Conservation (phyloP, 2,113 vertebrate genomes). For the Stigmatopora argus region DNA sequence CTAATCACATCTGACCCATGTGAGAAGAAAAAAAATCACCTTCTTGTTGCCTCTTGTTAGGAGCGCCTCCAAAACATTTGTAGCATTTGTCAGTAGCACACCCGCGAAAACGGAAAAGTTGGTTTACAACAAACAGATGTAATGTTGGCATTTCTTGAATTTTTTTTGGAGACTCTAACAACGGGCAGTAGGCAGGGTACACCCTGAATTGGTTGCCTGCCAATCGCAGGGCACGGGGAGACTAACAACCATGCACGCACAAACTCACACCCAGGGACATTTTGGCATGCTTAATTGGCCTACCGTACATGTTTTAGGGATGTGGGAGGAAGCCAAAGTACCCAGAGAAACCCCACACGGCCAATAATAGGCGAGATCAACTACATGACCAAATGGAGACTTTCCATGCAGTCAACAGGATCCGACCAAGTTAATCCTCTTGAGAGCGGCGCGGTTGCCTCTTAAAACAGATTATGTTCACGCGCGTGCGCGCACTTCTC, state of each 20-base stretch:
- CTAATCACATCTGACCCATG: slow-evolving; percentile 43
- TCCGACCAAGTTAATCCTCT: slow-evolving; percentile 64
- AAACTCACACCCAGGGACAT: too few relatives aligned
- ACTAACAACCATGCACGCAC: too few relatives aligned
- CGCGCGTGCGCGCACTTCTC: slow-evolving; percentile 13
- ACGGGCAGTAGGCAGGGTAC: too few relatives aligned
- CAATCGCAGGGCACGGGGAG: too few relatives aligned
- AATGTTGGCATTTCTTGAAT: too few relatives aligned
- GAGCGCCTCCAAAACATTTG: slow-evolving; percentile 5
- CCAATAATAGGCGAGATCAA: slow-evolving; percentile 28
- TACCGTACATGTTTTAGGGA: too few relatives aligned
- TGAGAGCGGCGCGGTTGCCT: slow-evolving; percentile 47
- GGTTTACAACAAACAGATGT: too few relatives aligned
- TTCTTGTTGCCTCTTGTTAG: slow-evolving; percentile 12
- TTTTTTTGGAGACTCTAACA: too few relatives aligned
- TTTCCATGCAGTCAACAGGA: slow-evolving; percentile 58
- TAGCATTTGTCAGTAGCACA: slow-evolving; percentile 11
- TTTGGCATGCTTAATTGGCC: too few relatives aligned
- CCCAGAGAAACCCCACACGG: too few relatives aligned
- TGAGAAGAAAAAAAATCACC: slow-evolving; percentile 14
- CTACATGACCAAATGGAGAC: slow-evolving; percentile 47
- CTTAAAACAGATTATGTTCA: slow-evolving; percentile 50
- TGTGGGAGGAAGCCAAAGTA: too few relatives aligned
- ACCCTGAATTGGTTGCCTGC: too few relatives aligned
- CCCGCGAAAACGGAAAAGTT: neutral